These are phyloP conservation scores for Nymphalis urticae DNA, from an alignment of 2,888 invertebrate genomes.

Conservation along the genomic window DNA sequence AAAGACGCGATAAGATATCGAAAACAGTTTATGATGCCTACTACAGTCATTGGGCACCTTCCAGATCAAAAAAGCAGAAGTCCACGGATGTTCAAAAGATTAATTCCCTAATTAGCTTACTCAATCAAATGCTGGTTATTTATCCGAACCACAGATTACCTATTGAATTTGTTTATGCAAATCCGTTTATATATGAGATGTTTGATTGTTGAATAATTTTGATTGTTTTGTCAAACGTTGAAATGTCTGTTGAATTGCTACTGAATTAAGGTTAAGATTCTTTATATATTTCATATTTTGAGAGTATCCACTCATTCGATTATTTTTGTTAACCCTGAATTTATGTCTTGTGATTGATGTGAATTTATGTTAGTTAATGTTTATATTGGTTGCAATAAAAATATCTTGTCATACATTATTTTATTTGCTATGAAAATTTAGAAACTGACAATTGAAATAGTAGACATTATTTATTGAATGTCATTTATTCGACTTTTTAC, in stretches of 20 bases:
- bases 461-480: no score
- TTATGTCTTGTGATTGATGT: no score
- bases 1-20: slow-evolving; percentile 38
- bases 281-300: not conserved
- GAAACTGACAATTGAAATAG: no score
- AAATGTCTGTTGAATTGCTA: not conserved
- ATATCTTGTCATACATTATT: not conserved
- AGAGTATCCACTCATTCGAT: not conserved
- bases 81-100: slow-evolving; percentile 43
- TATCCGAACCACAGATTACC: slow-evolving; percentile 51
- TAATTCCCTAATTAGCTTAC: slow-evolving; percentile 40
- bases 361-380: not conserved
- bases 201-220: slow-evolving; percentile 10
- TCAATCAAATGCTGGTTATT: slow-evolving; percentile 56
- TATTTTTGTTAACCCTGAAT: not conserved
- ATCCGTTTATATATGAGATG: slow-evolving; percentile 50
- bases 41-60: slow-evolving; percentile 36
- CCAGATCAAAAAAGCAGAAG: slow-evolving; percentile 25
- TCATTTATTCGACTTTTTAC: not conserved
- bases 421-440: no score
- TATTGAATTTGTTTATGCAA: slow-evolving; percentile 52
- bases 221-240: not conserved
- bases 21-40: slow-evolving; percentile 40
- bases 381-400: not conserved
- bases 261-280: not conserved